A percentile compares a stretch with the other conserved stretches of the same genome.
Evolutionary conservation across 2,113 vertebrate species (phyloP).

Genomic region (Ramphastos sulfuratus): DNA sequence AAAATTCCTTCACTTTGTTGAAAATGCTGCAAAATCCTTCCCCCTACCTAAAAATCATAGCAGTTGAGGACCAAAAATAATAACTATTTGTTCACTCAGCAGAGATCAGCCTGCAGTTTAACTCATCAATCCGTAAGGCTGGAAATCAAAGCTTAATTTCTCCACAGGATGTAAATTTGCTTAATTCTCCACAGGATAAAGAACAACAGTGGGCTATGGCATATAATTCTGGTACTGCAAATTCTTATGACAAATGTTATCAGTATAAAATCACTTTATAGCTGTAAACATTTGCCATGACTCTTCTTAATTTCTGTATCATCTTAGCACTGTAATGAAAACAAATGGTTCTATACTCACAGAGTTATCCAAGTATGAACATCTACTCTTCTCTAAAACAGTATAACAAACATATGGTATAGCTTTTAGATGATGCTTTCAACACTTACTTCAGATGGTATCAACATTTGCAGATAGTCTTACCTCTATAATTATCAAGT

Average conservation of each 20-base stretch:
- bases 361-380: neutral
- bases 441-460: slow-evolving; percentile 31
- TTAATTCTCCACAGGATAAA: neutral
- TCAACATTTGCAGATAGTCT: neutral
- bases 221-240: neutral
- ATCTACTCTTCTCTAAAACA: slow-evolving; percentile 18
- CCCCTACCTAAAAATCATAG: neutral
- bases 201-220: neutral
- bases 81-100: neutral
- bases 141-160: neutral
- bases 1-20: neutral
- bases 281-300: neutral
- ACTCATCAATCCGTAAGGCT: neutral
- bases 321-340: neutral
- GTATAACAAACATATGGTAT: slow-evolving; percentile 6
- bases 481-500: slow-evolving; percentile 47
- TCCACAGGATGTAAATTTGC: neutral
- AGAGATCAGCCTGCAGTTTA: neutral
- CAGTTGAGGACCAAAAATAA: neutral
- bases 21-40: neutral
- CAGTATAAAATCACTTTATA: neutral
- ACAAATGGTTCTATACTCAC: neutral
- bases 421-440: slow-evolving; percentile 33
- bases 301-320: neutral
- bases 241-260: neutral